Conservation (phyloP, 1,140 invertebrate species). For the Hypsibius dujardini region DNA sequence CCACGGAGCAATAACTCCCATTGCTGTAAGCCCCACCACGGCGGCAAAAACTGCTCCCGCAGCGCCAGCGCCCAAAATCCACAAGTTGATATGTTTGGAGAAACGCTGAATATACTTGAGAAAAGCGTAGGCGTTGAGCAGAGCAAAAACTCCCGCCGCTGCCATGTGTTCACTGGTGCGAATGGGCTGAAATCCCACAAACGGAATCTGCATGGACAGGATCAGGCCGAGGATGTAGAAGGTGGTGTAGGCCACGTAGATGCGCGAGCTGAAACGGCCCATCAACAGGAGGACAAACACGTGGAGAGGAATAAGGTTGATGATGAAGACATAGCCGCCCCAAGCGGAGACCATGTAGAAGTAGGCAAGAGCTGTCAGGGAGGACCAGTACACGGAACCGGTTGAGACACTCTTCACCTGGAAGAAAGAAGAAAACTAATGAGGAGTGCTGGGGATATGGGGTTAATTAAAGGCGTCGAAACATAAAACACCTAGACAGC, state of each 20-base stretch:
- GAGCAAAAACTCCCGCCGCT: constrained; percentile 80
- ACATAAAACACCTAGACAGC: too few relatives aligned
- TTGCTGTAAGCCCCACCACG: constrained; percentile 73
- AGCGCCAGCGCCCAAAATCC: constrained; percentile 60
- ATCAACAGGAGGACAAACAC: constrained; percentile 81
- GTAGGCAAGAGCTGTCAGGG: constrained; percentile 79
- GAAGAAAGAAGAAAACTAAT: constrained; percentile 27
- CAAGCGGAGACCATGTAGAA: constrained; percentile 99
- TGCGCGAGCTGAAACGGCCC: constrained; percentile 71
- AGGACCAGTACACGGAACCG: constrained; percentile 87
- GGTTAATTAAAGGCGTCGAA: too few relatives aligned
- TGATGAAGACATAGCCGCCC: constrained; percentile 99
- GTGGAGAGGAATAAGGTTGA: constrained; percentile 95
- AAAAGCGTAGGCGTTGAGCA: constrained; percentile 70
- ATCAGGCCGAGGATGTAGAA: constrained; percentile 90
- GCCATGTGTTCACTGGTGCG: constrained; percentile 99
- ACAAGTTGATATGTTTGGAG: constrained; percentile 74
- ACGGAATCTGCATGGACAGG: constrained; percentile 97
- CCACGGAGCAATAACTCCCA: constrained; percentile 87
- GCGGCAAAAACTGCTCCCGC: constrained; percentile 65
- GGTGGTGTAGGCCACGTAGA: constrained; percentile 85
- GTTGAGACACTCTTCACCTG: constrained; percentile 86
- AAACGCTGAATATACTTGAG: constrained; percentile 73
- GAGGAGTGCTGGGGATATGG: background rate
- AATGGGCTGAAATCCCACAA: constrained; percentile 98